Evolutionary conservation across 2,888 invertebrate species (phyloP).

Genomic region (Drosophila helvetica): DNA sequence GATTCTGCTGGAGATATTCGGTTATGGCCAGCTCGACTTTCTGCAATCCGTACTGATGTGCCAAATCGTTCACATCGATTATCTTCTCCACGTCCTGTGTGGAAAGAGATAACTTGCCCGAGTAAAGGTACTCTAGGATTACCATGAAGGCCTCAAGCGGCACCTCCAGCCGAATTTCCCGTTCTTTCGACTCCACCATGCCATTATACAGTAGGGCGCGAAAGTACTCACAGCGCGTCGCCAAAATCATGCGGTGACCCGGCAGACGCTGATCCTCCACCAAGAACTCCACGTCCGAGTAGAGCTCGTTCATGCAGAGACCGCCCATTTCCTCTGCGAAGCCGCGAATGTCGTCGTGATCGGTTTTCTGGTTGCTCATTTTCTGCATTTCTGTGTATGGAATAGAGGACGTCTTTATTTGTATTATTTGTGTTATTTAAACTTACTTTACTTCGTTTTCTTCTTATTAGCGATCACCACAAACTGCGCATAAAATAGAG

Average conservation of each 20-base stretch:
- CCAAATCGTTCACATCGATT: conserved; percentile 91
- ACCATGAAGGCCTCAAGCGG: conserved; percentile 93
- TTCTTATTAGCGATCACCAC: too few relatives aligned
- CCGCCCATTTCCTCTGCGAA: conserved; percentile 94
- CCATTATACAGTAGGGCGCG: conserved; percentile 92
- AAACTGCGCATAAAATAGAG: too few relatives aligned
- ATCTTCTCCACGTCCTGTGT: conserved; percentile 88
- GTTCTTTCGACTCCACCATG: conserved; percentile 89
- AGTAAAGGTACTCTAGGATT: conserved; percentile 96
- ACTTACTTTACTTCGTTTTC: too few relatives aligned
- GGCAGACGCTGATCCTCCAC: conserved; percentile 88
- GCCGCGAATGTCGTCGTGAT: conserved; percentile 82
- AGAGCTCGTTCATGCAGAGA: conserved; percentile 93
- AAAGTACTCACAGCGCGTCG: conserved; percentile 98
- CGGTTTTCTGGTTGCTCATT: too few relatives aligned
- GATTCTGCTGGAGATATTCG: conserved; percentile 94
- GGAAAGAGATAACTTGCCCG: conserved; percentile 90
- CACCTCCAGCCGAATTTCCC: conserved; percentile 93
- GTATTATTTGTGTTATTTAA: too few relatives aligned
- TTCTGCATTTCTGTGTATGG: too few relatives aligned
- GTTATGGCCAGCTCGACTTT: conserved; percentile 96
- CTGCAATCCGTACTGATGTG: conserved; percentile 97
- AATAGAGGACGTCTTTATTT: too few relatives aligned
- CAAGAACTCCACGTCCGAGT: conserved; percentile 94
- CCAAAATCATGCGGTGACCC: conserved; percentile 90